Base-by-base conservation (phyloP, 2,888 invertebrate species). In the Caenorhabditis macrosperma region DNA sequence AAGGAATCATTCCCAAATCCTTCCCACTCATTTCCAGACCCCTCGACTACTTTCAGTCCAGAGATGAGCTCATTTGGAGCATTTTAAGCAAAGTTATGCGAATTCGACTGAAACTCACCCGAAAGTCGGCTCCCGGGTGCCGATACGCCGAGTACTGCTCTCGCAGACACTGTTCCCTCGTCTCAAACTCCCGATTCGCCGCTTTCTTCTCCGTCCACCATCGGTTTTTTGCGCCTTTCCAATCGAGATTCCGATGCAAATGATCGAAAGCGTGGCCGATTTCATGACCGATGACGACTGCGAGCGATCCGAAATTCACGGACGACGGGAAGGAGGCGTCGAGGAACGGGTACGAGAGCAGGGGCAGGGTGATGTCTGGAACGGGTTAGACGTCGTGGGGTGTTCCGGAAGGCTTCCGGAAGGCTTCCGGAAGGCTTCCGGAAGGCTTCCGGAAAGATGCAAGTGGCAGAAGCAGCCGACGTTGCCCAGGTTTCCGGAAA, bases 201-300 rank as follows among this genome's bases (percentile, higher is more conserved):
- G 55, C 46, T 20, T 55, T 59, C 7, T 46, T 44, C 6, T 48
- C 28, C 17, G 57, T 59, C 6, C 26, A n/a, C 68, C 68, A 68
- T 0, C 26, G n/a, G 1, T 35, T 26, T 1, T 15, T 22, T 7
- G 10, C n/a, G 0, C 71, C 71, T 6, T 44, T 61, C 24, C 54
- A 61, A 55, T 71, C 71, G 6, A 63, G 3, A 24, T 35, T 46
- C 9, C 71, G 22, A 46, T 60, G 44, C 5, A 46, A 48, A 30
- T 52, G 3, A 35, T 75, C 75, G 12, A 75, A 75, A 9, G 66
- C 66, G 17, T 75, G 75, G 6, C 75, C 75, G 7, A 75, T 54
- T 38, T 75, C 75, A 20, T 75, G 75, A 2, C 54, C 75, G 17
- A 66, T 26, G 0, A 61, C 30, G 9, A 9, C 41, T 15, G 60